Base-by-base conservation (phyloP, 2,797 vertebrate genomes). In the Eulemur coronatus region DNA sequence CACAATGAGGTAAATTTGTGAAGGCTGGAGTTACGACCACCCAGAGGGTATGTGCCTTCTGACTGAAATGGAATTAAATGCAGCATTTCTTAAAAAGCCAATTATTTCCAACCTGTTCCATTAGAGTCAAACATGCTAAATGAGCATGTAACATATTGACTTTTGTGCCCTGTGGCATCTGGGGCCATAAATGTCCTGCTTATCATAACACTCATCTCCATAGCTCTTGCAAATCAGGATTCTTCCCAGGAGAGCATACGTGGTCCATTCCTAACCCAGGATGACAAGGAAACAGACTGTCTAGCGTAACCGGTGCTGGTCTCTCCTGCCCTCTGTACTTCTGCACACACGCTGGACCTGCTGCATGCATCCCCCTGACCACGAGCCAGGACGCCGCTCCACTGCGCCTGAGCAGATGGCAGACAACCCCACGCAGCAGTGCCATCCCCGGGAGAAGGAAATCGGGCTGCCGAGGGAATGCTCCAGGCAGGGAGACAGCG, bases 101-200 rank as follows among this genome's bases (percentile, higher is more conserved):
- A 97, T 97, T 96, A 97, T 97, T 97, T 96, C 82, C 97, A 97
- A 95, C 97, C 97, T 97, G 96, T 96, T 98, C 75, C 92, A 94
- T 96, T 97, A 94, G 84, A 97, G 73, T 89, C 93, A 96, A 88
- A 93, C 80, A 84, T 94, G 91, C 88, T 93, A 97, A 96, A 93
- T 82, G 97, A 97, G 97, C 82, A 82, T 72, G 69, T 84, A 97
- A 94, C 97, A 97, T 97, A 97, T 93, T 97, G 96, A 96, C 79
- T 96, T 96, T 65, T 69, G 94, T 97, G 97, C 96, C 97, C 96
- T 24, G 80, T 97, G 95, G 96, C 96, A 96, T 96, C 95, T 91
- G 75, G 94, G 82, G 46, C 91, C 94, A 75, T 97, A 97, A 97
- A 97, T 93, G 96, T 67, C 92, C 97, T 93, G 84, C 94, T 97